These are phyloP conservation scores for Ceratitis capitata DNA, from an alignment of 1,140 invertebrate species.

Conservation along the genomic window DNA sequence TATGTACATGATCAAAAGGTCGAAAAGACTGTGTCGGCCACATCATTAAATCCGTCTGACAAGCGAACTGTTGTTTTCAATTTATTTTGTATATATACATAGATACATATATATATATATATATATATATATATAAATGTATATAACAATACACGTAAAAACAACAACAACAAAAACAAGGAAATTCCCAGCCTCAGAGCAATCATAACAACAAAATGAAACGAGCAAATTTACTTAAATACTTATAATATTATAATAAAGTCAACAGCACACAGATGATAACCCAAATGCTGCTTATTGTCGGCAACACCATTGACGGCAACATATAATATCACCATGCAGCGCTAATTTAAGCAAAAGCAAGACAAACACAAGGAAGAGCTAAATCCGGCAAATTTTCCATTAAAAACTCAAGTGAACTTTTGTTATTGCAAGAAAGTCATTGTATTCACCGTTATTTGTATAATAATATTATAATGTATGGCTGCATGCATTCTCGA, in stretches of 20 bases:
- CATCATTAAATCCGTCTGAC: not conserved
- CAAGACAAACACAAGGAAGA: not conserved
- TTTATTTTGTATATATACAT: not conserved
- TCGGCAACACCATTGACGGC: conserved; percentile 15
- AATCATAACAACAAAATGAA: not conserved
- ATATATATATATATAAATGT: not conserved
- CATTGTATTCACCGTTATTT: too few relatives aligned
- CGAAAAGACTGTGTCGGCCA: not conserved
- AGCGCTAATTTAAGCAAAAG: not conserved
- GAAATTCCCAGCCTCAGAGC: not conserved
- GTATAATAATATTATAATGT: too few relatives aligned
- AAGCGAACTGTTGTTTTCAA: not conserved
- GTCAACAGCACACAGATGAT: not conserved
- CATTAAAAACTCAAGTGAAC: too few relatives aligned
- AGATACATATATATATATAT: not conserved
- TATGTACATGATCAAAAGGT: not conserved
- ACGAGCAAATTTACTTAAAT: not conserved
- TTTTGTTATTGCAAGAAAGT: too few relatives aligned
- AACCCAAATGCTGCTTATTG: not conserved
- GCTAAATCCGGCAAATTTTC: too few relatives aligned
- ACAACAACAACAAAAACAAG: not conserved
- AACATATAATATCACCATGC: not conserved
- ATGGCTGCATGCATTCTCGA: too few relatives aligned
- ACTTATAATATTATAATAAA: not conserved
- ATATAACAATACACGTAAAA: not conserved